Percentiles rank a stretch among this genome's conserved stretches.
These are phyloP conservation scores for Aelia acuminata DNA, from an alignment of 2,888 invertebrate genomes.

Conservation along the genomic window DNA sequence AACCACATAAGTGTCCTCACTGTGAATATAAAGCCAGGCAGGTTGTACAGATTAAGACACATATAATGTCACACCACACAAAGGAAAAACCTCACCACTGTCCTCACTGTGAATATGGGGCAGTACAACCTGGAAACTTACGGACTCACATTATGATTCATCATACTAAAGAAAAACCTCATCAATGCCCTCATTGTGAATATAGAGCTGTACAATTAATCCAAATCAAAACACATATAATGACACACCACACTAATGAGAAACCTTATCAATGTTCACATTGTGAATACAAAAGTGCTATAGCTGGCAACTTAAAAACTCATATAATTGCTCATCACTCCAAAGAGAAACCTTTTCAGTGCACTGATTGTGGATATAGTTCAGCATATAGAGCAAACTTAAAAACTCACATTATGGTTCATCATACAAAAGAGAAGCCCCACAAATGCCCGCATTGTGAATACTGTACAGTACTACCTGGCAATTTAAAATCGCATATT, in stretches of 20 bases:
- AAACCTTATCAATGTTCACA: constrained; percentile 1
- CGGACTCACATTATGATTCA: constrained; percentile 27
- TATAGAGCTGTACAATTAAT: neutral
- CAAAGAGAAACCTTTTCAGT: constrained; percentile 15
- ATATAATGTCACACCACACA: constrained; percentile 22
- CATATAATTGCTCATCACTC: constrained; percentile 43
- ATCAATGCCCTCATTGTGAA: constrained; percentile 38
- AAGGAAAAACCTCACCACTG: constrained; percentile 50
- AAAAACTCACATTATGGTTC: constrained; percentile 18
- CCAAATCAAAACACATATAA: constrained; percentile 22
- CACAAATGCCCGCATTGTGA: constrained; percentile 48
- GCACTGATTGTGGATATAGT: constrained; percentile 17
- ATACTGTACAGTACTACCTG: neutral
- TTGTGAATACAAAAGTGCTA: constrained; percentile 49
- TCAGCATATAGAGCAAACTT: neutral
- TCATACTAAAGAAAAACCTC: constrained; percentile 52
- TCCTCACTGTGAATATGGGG: constrained; percentile 14
- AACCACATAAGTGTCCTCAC: neutral
- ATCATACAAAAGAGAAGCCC: constrained; percentile 42
- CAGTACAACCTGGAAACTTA: constrained; percentile 18
- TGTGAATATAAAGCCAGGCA: neutral
- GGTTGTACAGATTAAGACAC: neutral
- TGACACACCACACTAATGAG: constrained; percentile 20
- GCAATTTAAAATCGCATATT: constrained; percentile 50
- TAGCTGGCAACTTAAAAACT: constrained; percentile 41